A percentile compares a stretch with the other conserved stretches of the same genome.
These are phyloP conservation scores for Sebastes diaconus DNA, from an alignment of 2,797 vertebrate genomes.

Conservation along the genomic window DNA sequence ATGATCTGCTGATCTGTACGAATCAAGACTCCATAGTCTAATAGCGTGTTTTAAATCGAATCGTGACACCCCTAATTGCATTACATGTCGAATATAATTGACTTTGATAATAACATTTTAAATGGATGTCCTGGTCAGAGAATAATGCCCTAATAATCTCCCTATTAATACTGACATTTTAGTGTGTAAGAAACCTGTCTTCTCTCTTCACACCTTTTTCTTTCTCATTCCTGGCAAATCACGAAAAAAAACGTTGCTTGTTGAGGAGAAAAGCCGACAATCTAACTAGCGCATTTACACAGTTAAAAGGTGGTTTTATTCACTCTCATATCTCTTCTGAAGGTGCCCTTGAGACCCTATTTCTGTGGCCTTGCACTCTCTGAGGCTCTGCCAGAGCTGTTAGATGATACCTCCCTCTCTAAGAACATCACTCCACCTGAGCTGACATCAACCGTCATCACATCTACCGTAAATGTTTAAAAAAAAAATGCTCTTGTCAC, in stretches of 20 bases:
- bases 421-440: conserved; percentile 35
- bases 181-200: neutral
- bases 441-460: conserved; percentile 33
- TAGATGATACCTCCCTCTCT: conserved; percentile 7
- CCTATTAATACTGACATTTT: neutral
- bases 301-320: conserved; percentile 36
- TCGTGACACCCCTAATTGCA: too few species aligned
- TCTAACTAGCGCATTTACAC: conserved; percentile 21
- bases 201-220: neutral
- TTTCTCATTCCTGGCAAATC: conserved; percentile 13
- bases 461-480: conserved; percentile 10
- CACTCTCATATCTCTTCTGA: conserved; percentile 34
- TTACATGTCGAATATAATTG: neutral
- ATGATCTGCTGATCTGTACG: too few species aligned
- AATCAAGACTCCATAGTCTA: too few species aligned
- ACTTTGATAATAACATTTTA: neutral
- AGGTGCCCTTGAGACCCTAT: conserved; percentile 47
- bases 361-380: conserved; percentile 32
- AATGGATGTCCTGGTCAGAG: neutral
- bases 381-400: conserved; percentile 19
- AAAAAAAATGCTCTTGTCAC: conserved; percentile 24
- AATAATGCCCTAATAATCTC: neutral
- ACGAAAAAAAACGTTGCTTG: neutral
- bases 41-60: too few species aligned
- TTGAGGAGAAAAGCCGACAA: conserved; percentile 15